phyloP scores from a whole-genome alignment of 2,797 vertebrate genomes.

The Sternarchorhynchus goeldii region DNA sequence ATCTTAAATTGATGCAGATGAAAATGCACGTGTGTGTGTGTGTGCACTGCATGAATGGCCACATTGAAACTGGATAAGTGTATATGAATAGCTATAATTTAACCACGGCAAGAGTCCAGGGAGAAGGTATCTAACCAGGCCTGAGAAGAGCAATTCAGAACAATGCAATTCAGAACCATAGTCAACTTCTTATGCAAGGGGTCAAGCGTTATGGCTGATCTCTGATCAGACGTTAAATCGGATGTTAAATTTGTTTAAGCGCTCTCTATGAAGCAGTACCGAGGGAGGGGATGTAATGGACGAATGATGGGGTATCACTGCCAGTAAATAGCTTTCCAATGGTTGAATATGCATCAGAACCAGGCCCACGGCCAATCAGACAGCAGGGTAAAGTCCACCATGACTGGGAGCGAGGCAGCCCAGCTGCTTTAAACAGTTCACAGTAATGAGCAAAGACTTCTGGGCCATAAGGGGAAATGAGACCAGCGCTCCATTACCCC shows the following conservation, averaged over 20 bases:
- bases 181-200: background rate
- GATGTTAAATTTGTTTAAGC: background rate
- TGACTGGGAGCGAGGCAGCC: background rate
- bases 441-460: background rate
- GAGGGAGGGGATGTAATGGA: background rate
- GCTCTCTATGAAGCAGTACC: background rate
- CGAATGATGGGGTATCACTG: too few species aligned
- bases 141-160: conserved; percentile 25
- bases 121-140: background rate
- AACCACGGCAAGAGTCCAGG: background rate
- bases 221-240: background rate
- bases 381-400: background rate
- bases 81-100: conserved; percentile 17
- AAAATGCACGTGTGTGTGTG: background rate
- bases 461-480: background rate
- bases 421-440: background rate
- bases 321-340: background rate
- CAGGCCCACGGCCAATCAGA: background rate
- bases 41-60: conserved; percentile 16
- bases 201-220: background rate
- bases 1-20: conserved; percentile 54
- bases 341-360: conserved; percentile 1
- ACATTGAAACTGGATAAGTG: conserved; percentile 25
- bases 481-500: conserved; percentile 1
- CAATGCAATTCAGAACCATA: background rate